These are phyloP conservation scores for Pseudomyrmex gracilis DNA, from an alignment of 1,140 invertebrate species.

Conservation along the genomic window DNA sequence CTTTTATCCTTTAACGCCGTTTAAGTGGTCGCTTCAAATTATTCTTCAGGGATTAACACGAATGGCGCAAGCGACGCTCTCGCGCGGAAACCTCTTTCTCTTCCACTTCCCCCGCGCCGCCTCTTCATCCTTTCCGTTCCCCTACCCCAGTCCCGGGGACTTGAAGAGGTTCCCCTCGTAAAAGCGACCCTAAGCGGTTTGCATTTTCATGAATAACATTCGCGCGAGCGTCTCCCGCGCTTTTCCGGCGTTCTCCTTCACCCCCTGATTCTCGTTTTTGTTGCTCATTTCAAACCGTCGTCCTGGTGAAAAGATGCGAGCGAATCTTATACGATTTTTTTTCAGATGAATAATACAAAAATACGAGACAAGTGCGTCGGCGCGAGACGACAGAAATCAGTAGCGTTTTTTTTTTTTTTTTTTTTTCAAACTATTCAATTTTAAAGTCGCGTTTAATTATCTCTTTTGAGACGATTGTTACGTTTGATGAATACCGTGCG, in stretches of 20 bases:
- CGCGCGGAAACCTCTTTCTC: not conserved
- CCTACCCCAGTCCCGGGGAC: not conserved
- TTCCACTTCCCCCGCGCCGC: not conserved
- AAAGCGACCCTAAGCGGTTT: slow-evolving; percentile 45
- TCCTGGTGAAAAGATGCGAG: not conserved
- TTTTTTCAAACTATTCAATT: not conserved
- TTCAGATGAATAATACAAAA: slow-evolving; percentile 2
- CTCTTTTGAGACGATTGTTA: not conserved
- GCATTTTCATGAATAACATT: slow-evolving; percentile 60
- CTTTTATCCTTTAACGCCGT: slow-evolving; percentile 58
- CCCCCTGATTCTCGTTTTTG: slow-evolving; percentile 18
- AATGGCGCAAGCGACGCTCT: not conserved
- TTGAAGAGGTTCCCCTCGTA: slow-evolving; percentile 35
- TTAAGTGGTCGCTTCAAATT: slow-evolving; percentile 60
- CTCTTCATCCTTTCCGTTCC: slow-evolving; percentile 21
- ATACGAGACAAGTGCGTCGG: not conserved
- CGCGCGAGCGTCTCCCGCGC: not conserved
- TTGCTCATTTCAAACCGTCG: slow-evolving; percentile 19
- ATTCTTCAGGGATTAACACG: slow-evolving; percentile 44
- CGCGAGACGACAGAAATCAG: not conserved
- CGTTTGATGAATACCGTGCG: not conserved
- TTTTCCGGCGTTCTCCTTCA: slow-evolving; percentile 19
- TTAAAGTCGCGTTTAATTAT: not conserved
- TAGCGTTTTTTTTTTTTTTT: not conserved
- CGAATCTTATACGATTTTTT: not conserved